A percentile compares a stretch with the other conserved stretches of the same genome.
phyloP scores from a whole-genome alignment of 2,797 vertebrate species.

The Octomys mimax region DNA sequence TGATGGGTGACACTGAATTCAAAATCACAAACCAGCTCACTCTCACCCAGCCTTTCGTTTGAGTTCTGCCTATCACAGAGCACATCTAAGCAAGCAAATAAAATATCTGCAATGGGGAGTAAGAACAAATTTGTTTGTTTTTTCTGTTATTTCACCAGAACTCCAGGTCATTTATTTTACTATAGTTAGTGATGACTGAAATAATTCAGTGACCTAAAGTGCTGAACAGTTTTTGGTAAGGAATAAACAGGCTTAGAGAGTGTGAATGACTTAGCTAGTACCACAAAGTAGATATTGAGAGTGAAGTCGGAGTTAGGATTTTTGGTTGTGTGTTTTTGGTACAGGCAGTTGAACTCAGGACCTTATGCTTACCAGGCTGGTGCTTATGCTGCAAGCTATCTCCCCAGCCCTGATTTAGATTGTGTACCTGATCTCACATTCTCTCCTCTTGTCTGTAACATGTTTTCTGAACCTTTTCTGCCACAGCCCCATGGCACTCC shows the following conservation, averaged over 20 bases:
- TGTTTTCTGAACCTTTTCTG: too few species aligned
- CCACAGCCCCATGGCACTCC: too few species aligned
- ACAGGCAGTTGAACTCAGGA: too few species aligned
- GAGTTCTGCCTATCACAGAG: neutral
- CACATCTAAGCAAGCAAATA: neutral
- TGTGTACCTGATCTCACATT: neutral
- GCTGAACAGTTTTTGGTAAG: neutral
- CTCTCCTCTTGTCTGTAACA: neutral
- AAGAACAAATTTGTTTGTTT: neutral
- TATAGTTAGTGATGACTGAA: neutral
- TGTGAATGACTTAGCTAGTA: neutral
- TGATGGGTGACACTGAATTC: neutral
- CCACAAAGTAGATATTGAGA: neutral
- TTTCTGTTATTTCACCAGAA: neutral
- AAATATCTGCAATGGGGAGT: neutral
- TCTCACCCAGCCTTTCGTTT: neutral
- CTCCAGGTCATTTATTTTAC: neutral
- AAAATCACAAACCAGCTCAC: neutral
- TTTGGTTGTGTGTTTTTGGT: too few species aligned
- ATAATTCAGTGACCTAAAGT: neutral
- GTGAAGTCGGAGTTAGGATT: neutral
- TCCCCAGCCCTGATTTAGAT: neutral
- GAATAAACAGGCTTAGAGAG: neutral
- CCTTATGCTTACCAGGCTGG: too few species aligned
- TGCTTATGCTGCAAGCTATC: too few species aligned